Percentiles rank a stretch among this genome's conserved stretches.
Conservation (phyloP, 2,888 invertebrate genomes). For the Drosophila seclusa region DNA sequence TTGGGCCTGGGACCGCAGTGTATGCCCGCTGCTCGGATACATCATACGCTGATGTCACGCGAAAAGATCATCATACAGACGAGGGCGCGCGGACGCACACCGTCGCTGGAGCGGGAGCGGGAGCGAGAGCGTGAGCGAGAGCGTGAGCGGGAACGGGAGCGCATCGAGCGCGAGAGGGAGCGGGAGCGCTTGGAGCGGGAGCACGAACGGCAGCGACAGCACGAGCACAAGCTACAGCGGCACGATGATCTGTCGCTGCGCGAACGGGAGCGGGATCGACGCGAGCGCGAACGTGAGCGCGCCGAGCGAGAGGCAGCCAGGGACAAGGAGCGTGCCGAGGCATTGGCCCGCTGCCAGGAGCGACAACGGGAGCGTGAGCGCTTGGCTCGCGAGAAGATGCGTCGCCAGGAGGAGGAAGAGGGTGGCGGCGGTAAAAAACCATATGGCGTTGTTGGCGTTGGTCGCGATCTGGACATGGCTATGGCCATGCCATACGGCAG, state of each 20-base stretch:
- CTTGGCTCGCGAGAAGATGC: conserved; percentile 84
- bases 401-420: conserved; percentile 85
- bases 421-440: conserved; percentile 60
- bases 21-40: conserved; percentile 83
- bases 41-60: conserved; percentile 83
- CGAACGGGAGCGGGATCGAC: conserved; percentile 87
- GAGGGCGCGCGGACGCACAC: conserved; percentile 83
- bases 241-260: conserved; percentile 69
- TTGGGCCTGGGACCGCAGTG: conserved; percentile 38
- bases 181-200: conserved; percentile 56
- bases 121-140: conserved; percentile 61
- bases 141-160: conserved; percentile 69
- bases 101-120: conserved; percentile 78
- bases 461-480: conserved; percentile 87
- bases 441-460: conserved; percentile 48
- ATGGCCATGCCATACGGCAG: conserved; percentile 84
- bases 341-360: conserved; percentile 88
- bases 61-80: conserved; percentile 84
- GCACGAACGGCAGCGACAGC: conserved; percentile 78
- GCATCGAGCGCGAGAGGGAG: conserved; percentile 65
- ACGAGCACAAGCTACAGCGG: conserved; percentile 83
- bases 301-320: conserved; percentile 87
- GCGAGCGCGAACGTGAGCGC: conserved; percentile 86
- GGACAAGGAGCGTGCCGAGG: conserved; percentile 88
- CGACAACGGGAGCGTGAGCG: conserved; percentile 87